These are phyloP conservation scores for Crocuta crocuta DNA, from an alignment of 2,113 vertebrate genomes.

Conservation along the genomic window DNA sequence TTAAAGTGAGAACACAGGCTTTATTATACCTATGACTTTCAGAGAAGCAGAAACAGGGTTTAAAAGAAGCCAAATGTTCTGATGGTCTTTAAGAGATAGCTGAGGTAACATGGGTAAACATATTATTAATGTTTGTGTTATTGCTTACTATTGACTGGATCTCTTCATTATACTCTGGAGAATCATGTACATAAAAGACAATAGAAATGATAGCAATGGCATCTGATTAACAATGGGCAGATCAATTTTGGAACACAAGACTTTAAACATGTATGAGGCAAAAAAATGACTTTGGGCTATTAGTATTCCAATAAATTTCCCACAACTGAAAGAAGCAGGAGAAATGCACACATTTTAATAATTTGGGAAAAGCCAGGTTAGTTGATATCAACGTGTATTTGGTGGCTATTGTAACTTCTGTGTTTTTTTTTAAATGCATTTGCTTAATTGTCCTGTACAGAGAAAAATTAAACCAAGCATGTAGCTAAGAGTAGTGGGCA, in stretches of 20 bases:
- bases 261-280: not conserved
- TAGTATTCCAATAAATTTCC: conserved; percentile 5
- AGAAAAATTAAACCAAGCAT: conserved; percentile 14
- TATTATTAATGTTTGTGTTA: not conserved
- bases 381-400: not conserved
- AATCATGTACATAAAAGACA: not conserved
- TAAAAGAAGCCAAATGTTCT: not conserved
- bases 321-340: not conserved
- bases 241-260: not conserved
- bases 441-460: not conserved
- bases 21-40: not conserved
- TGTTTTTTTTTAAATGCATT: not conserved
- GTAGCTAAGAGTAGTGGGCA: not conserved
- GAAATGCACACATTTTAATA: conserved; percentile 25
- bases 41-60: not conserved
- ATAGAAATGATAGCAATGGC: not conserved
- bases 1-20: not conserved
- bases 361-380: not conserved
- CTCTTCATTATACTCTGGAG: not conserved
- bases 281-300: not conserved
- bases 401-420: not conserved
- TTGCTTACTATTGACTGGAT: not conserved
- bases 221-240: not conserved
- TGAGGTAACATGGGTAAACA: not conserved
- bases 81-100: not conserved